Conservation (phyloP, 2,797 vertebrate genomes). For the Spizella passerina region DNA sequence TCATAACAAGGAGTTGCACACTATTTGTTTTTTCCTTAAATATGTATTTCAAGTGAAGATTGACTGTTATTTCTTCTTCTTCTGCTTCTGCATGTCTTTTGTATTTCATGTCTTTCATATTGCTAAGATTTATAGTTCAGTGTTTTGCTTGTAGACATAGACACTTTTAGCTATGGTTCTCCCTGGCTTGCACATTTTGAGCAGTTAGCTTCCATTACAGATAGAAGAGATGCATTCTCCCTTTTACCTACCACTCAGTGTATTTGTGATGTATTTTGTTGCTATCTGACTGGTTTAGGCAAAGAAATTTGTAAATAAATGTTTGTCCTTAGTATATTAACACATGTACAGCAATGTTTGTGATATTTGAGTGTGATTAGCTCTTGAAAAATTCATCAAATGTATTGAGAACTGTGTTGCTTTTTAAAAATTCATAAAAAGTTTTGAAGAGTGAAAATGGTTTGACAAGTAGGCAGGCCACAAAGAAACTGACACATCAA, state of each 20-base stretch:
- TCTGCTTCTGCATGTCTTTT: no score
- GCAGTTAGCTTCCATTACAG: background rate
- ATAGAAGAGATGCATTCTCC: background rate
- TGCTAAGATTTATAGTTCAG: background rate
- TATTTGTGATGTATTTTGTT: constrained; percentile 34
- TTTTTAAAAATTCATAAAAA: constrained; percentile 76
- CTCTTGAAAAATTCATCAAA: constrained; percentile 73
- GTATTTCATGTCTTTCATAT: background rate
- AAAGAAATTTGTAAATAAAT: constrained; percentile 65
- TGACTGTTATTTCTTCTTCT: background rate
- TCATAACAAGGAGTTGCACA: background rate
- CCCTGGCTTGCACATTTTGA: background rate
- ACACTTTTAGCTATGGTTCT: background rate
- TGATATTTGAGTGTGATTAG: constrained; percentile 65
- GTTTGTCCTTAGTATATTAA: constrained; percentile 62
- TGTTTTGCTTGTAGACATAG: background rate
- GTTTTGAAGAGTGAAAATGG: constrained; percentile 77
- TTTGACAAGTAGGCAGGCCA: constrained; percentile 76
- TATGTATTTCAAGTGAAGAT: background rate
- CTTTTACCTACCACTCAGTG: background rate
- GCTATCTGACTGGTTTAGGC: background rate
- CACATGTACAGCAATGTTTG: constrained; percentile 47
- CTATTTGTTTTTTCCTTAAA: background rate
- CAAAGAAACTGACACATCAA: constrained; percentile 79
- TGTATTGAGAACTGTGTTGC: constrained; percentile 53